Percentiles rank a stretch among this genome's conserved stretches.
These are phyloP conservation scores for Petromus typicus DNA, from an alignment of 2,113 vertebrate species.

Conservation along the genomic window DNA sequence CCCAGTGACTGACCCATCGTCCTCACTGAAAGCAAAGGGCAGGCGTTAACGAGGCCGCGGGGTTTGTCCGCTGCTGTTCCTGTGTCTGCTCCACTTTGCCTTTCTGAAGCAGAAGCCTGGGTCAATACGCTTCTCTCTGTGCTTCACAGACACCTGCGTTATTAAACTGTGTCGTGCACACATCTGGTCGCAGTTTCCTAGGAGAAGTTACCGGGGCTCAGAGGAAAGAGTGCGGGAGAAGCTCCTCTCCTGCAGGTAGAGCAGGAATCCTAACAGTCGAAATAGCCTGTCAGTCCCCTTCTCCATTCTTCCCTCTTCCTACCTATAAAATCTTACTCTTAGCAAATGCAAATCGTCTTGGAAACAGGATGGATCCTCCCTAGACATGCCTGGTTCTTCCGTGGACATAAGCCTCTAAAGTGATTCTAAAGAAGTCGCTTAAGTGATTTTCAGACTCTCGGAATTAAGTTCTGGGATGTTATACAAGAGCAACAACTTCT, in stretches of 20 bases:
- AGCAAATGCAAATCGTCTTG: background rate
- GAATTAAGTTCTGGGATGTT: background rate
- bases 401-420: background rate
- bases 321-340: background rate
- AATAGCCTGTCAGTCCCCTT: background rate
- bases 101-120: background rate
- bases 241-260: no score
- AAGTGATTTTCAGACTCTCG: background rate
- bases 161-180: background rate
- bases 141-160: background rate
- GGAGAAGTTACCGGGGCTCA: background rate
- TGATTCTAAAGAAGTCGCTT: background rate
- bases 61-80: fast-evolving
- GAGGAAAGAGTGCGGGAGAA: no score
- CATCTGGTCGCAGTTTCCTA: background rate
- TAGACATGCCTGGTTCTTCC: background rate
- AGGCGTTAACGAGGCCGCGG: no score
- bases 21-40: background rate
- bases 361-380: background rate
- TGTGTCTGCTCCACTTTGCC: fast-evolving
- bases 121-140: no score
- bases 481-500: background rate
- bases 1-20: fast-evolving
- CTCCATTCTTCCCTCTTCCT: background rate
- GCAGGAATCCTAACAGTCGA: background rate